Base-by-base conservation (phyloP, 2,888 invertebrate species). In the Napeogenes inachia region DNA sequence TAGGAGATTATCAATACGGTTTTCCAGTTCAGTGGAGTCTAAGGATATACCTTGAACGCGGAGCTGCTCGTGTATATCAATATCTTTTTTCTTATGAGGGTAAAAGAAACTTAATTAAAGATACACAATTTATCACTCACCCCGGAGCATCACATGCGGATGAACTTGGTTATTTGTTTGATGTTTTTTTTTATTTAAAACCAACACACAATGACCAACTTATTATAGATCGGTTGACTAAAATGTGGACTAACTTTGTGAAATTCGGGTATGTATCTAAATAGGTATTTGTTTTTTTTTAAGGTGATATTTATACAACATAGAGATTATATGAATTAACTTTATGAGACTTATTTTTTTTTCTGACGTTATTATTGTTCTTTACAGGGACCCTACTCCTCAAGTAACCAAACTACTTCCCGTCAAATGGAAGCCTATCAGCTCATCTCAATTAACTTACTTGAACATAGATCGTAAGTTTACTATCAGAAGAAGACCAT, bases 241-340 rank as follows among this genome's bases (percentile, higher is more conserved):
- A 75, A 0, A 72, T 87, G 75, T 87, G 87, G 87, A 77, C 87
- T 0, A 87, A 87, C 63, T 87, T 86, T 59, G 84, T 73, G 0
- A 87, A 86, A 72, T 78, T 75, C 57, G 73, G 82, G 87, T 87
- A 73, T 56, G 72, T 50, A 2, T 4, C 3, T 50, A 21, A 10
- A 30, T 8, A 10, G 8, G 10, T 42, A 10, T 10, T 42, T 10
- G 0, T 10, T 42, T 42, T 2, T 10, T 10, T 12, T 10, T 42
- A 42, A 42, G 2, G 21, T 13, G 47, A 13, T 47, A n/a, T 12
- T 13, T 47, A n/a, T 13, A 13, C 47, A 13, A 6, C 13, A 13
- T 21, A 13, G 3, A 47, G n/a, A 8, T 47, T 4, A 8, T 4
- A 30, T n/a, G 10, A 4, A 10, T 12, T 10, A 50, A 5, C 10